Evolutionary conservation across 2,113 vertebrate species (phyloP).

Genomic region (Tetrax tetrax): DNA sequence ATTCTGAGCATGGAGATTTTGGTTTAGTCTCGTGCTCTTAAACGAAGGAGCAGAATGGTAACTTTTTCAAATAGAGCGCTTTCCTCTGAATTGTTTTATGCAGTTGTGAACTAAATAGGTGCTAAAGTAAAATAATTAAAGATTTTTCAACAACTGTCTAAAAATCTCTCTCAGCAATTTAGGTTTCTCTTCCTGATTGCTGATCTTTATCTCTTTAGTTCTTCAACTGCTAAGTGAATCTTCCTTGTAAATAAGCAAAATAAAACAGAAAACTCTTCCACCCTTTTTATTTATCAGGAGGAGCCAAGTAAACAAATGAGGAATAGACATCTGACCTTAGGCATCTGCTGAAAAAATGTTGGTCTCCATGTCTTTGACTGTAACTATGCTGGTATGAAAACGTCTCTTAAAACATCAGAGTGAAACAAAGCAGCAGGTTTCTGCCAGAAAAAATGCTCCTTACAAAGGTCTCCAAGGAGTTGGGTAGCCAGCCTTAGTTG

Average conservation of each 20-base stretch:
- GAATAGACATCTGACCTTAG: background rate
- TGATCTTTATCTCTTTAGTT: background rate
- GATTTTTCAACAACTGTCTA: background rate
- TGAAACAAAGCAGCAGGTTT: background rate
- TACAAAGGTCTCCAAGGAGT: background rate
- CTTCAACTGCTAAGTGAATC: background rate
- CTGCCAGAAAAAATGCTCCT: background rate
- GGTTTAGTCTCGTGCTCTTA: background rate
- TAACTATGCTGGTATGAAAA: background rate
- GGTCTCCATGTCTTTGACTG: background rate
- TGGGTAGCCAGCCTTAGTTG: background rate
- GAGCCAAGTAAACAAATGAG: background rate
- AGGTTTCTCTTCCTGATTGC: background rate
- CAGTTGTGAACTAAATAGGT: background rate
- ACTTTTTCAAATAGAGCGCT: background rate
- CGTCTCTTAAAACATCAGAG: background rate
- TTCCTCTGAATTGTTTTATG: background rate
- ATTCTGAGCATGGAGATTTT: background rate
- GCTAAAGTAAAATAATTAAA: background rate
- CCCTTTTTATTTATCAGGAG: background rate
- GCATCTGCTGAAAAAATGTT: background rate
- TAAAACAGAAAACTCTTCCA: background rate
- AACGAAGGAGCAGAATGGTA: background rate
- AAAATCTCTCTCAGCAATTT: background rate
- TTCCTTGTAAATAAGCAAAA: background rate